Conservation (phyloP, 2,113 vertebrate genomes). For the Vidua chalybeata region DNA sequence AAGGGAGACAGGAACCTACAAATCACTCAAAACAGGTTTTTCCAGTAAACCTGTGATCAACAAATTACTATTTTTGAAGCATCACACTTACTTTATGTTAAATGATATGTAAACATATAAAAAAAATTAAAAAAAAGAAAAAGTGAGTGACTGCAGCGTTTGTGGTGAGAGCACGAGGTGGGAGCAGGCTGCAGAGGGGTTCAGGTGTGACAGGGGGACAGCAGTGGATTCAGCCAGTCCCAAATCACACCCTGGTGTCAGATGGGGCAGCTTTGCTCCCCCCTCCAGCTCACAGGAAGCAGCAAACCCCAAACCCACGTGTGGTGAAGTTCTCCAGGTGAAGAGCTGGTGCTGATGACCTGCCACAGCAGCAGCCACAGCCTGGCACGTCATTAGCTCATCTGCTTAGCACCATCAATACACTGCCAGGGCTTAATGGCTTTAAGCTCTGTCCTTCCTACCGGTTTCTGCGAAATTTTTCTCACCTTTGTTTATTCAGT, state of each 20-base stretch:
- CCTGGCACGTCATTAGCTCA: not conserved
- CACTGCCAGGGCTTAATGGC: not conserved
- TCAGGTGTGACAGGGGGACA: fast-evolving
- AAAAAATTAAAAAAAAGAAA: not conserved
- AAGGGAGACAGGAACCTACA: not conserved
- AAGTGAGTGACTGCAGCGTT: fast-evolving
- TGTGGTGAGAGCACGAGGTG: not conserved
- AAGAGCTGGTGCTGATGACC: not conserved
- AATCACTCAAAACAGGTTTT: slow-evolving; percentile 5
- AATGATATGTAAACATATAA: slow-evolving; percentile 8
- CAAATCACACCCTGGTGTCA: not conserved
- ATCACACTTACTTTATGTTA: not conserved
- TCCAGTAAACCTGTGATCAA: slow-evolving; percentile 7
- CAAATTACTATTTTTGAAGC: slow-evolving; percentile 5
- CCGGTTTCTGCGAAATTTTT: not conserved
- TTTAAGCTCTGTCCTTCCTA: not conserved
- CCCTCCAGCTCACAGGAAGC: not conserved
- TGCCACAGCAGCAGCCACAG: not conserved
- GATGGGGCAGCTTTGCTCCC: not conserved
- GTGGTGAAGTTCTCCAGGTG: not conserved
- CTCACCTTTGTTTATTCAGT: slow-evolving; percentile 25
- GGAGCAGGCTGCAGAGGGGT: not conserved
- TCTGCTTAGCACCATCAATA: not conserved
- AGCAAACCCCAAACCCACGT: not conserved
- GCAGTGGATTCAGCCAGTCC: not conserved